Conservation (phyloP, 37 sponge, comb jelly and placozoan species). For the Lycopodina hypogea region DNA sequence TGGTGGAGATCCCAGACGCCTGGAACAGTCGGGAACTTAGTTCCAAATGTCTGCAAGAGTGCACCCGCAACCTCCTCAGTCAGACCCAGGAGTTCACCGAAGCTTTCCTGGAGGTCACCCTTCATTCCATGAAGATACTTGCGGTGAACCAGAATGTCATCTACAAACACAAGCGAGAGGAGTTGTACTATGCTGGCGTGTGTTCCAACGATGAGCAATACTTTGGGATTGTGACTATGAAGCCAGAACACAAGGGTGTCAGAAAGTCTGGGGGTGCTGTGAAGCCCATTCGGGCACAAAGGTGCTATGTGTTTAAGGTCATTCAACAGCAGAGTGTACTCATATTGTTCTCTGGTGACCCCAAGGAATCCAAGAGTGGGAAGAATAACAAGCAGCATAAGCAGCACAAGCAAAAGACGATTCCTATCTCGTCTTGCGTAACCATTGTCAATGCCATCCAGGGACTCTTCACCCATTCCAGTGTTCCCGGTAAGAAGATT, state of each 20-base stretch:
- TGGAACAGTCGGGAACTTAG: constrained; percentile 57
- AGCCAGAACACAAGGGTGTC: constrained; percentile 3
- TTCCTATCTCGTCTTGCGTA: constrained; percentile 30
- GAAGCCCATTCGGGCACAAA: constrained; percentile 19
- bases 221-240: constrained; percentile 67
- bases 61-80: constrained; percentile 47
- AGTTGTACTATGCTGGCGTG: constrained; percentile 69
- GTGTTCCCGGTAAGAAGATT: background rate
- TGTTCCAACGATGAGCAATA: constrained; percentile 71
- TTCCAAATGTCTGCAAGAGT: constrained; percentile 61
- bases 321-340: constrained; percentile 37
- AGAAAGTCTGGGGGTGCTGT: background rate
- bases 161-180: constrained; percentile 44
- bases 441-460: constrained; percentile 59
- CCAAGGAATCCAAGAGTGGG: background rate
- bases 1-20: constrained; percentile 63
- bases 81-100: constrained; percentile 52
- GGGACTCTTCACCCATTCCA: constrained; percentile 29
- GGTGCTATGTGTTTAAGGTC: constrained; percentile 71
- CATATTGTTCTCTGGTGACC: constrained; percentile 28
- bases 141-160: constrained; percentile 27
- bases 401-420: constrained; percentile 29
- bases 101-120: constrained; percentile 46
- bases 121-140: constrained; percentile 34
- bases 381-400: background rate